Evolutionary conservation across 92 coral and sea anemone species (phyloP), one percentile per base, ranked within the genome.

Genomic region (Pocillopora meandrina): DNA sequence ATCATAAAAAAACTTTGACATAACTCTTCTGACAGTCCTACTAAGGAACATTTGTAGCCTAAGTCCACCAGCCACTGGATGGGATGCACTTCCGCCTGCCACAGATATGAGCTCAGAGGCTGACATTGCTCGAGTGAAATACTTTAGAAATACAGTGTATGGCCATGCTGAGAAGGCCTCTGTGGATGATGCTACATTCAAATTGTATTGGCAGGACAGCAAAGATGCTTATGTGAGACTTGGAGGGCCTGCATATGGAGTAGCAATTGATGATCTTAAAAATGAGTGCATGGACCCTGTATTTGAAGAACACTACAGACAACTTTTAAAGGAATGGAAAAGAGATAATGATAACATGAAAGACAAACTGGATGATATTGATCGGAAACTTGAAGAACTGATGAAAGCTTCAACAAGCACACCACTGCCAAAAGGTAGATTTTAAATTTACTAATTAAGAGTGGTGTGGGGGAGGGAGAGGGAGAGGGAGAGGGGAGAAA

Each of bases 51-150:
- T n/a, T n/a, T n/a, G n/a, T n/a, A n/a, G n/a, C n/a, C n/a, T n/a
- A n/a, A n/a, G n/a, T n/a, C n/a, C n/a, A n/a, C n/a, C n/a, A n/a
- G n/a, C n/a, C n/a, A n/a, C n/a, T n/a, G n/a, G n/a, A n/a, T n/a
- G n/a, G 71, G 71, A 66, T 66, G 71, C 71, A 66, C 71, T 66
- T 21, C 71, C 71, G 2, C 42, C 71, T 66, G 71, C 33, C 71
- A 66, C 71, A 10, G 71, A 66, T 42, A 66, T 18, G 12, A 66
- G 71, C 4, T 15, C 33, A 12, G 36, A 26, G 71, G n/a, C n/a
- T n/a, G n/a, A n/a, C n/a, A n/a, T n/a, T n/a, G n/a, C n/a, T n/a
- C n/a, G n/a, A n/a, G n/a, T 66, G 34, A 66, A 66, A 42, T 66
- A 66, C 33, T 66, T 21, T 2, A 66, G 71, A 66, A 66, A 66